A percentile compares a stretch with the other conserved stretches of the same genome.
These are phyloP conservation scores for Acronicta leporina DNA, from an alignment of 2,888 invertebrate species.

Conservation along the genomic window DNA sequence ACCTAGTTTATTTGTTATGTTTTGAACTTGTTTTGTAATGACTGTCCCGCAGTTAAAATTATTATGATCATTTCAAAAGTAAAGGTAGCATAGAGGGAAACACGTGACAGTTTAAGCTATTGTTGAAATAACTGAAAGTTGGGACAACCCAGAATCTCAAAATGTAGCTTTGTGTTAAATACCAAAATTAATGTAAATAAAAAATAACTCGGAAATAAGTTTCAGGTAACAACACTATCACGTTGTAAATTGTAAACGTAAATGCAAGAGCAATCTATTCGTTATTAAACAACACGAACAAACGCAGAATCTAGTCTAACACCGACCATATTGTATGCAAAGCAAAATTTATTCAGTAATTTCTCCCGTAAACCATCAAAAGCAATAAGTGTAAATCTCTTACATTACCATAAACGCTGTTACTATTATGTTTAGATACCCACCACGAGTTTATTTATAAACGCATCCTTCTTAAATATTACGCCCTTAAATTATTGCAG, in stretches of 20 bases:
- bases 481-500: slow-evolving; percentile 75
- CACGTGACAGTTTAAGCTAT: background rate
- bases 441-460: slow-evolving; percentile 75
- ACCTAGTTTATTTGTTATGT: slow-evolving; percentile 9
- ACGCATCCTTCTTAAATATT: slow-evolving; percentile 75
- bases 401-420: slow-evolving; percentile 76
- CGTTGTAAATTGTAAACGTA: slow-evolving; percentile 30
- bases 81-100: slow-evolving; percentile 6
- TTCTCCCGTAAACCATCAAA: slow-evolving; percentile 64
- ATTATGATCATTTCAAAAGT: slow-evolving; percentile 11
- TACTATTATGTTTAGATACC: slow-evolving; percentile 72
- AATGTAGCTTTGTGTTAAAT: background rate
- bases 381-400: slow-evolving; percentile 77
- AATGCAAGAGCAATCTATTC: slow-evolving; percentile 27
- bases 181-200: background rate
- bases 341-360: slow-evolving; percentile 58
- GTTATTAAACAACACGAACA: slow-evolving; percentile 43
- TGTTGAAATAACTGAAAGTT: background rate
- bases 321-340: slow-evolving; percentile 52
- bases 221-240: slow-evolving; percentile 19
- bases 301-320: slow-evolving; percentile 41
- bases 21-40: slow-evolving; percentile 15
- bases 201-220: slow-evolving; percentile 6
- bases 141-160: no score
- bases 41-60: background rate